Base-by-base conservation (phyloP, 2,797 vertebrate species). In the Pogoniulus pusillus region DNA sequence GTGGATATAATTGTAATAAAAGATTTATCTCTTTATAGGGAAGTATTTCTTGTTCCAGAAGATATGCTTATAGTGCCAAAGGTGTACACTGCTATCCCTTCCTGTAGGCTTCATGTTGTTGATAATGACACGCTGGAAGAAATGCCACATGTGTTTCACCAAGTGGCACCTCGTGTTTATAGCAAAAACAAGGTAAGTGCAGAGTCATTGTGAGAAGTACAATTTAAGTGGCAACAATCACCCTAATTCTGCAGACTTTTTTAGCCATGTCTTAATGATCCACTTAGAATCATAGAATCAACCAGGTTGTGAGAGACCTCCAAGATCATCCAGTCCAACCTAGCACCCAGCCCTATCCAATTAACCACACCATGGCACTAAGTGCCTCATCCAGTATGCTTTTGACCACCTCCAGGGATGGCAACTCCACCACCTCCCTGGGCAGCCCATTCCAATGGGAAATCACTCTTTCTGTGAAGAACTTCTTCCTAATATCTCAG, bases 101-200 rank as follows among this genome's bases (percentile, higher is more conserved):
- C 94, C 39, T 98, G 97, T 83, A 90, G 97, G 69, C 97, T 99
- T 71, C 98, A 98, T 16, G 92, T 99, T 47, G 86, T 99, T 64
- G 97, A 99, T 94, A 99, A 99, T 37, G 99, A 99, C 93, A 99
- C 98, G 9, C 95, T 98, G 95, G 96, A 98, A 75, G 98, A 98
- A 96, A 93, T 98, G 16, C 97, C 98, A 18, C 96, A 93, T 64
- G 82, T 98, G 71, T 98, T 98, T 95, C 98, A 98, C 78, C 98
- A 96, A 95, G 97, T 98, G 32, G 77, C 89, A 72, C 94, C 98
- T 60, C 94, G 92, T 63, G 29, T 98, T 74, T 99, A 98, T 95
- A 95, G 91, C 45, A 98, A 97, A 85, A 99, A 99, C 95, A 98
- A 98, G 98, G 99, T 99, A 81, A 88, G 95, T 95, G 4, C 29